Evolutionary conservation across 1,140 invertebrate genomes (phyloP).

Genomic region (Drosophila albomicans): DNA sequence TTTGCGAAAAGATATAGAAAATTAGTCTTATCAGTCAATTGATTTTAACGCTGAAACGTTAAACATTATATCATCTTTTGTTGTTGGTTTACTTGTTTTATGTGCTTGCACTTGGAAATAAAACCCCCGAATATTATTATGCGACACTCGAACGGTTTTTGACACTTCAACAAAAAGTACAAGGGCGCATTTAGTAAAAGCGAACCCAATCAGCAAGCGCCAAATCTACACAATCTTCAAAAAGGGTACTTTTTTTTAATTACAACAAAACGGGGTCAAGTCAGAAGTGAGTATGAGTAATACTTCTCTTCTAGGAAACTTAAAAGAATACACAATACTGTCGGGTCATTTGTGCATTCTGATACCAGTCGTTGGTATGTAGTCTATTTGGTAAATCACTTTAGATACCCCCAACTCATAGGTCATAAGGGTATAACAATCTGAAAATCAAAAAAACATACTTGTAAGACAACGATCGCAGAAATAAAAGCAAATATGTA

Average conservation of each 20-base stretch:
- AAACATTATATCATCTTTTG: constrained; percentile 23
- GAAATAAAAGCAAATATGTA: background rate
- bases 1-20: constrained; percentile 10
- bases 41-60: constrained; percentile 26
- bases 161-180: constrained; percentile 32
- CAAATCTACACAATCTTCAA: constrained; percentile 7
- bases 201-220: constrained; percentile 21
- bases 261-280: constrained; percentile 36
- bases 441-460: background rate
- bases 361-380: background rate
- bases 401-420: too few species aligned
- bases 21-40: constrained; percentile 35
- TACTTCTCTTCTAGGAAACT: constrained; percentile 16
- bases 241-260: constrained; percentile 34
- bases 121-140: constrained; percentile 64
- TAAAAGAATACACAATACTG: background rate
- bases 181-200: constrained; percentile 56
- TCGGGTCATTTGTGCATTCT: background rate
- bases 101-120: constrained; percentile 44
- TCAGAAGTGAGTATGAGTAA: constrained; percentile 24
- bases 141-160: constrained; percentile 44
- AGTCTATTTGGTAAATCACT: background rate
- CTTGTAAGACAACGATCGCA: too few species aligned
- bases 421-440: background rate
- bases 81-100: constrained; percentile 43